Conservation (phyloP, 2,888 invertebrate genomes). For the Torymus auratus region DNA sequence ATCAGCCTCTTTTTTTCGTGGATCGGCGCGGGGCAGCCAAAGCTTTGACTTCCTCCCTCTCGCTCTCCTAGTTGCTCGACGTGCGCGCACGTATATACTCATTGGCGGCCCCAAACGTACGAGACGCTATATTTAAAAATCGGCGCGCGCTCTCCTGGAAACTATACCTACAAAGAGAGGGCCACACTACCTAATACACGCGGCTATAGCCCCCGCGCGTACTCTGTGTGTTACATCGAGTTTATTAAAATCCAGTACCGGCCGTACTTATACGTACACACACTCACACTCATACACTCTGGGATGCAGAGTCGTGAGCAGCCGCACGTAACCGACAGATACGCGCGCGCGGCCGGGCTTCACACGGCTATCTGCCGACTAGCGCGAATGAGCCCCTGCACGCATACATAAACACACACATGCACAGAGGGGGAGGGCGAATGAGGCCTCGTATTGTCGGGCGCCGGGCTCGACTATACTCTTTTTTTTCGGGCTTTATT, state of each 20-base stretch:
- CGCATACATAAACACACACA: conserved; percentile 7
- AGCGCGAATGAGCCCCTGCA: conserved; percentile 9
- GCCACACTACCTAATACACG: conserved; percentile 3
- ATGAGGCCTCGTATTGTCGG: conserved; percentile 39
- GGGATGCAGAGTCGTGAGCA: conserved; percentile 57
- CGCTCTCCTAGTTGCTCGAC: conserved; percentile 44
- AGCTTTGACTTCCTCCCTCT: conserved; percentile 69
- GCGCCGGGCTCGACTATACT: background rate
- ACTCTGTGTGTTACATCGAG: conserved; percentile 70
- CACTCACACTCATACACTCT: conserved; percentile 33
- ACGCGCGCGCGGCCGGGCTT: conserved; percentile 31
- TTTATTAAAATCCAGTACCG: conserved; percentile 73
- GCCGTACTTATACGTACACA: conserved; percentile 36
- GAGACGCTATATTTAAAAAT: conserved; percentile 75
- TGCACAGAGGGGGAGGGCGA: background rate
- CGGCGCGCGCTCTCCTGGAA: conserved; percentile 76
- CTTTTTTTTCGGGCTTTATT: conserved; percentile 49
- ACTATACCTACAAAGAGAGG: conserved; percentile 63
- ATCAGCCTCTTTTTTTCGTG: conserved; percentile 52
- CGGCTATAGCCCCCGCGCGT: background rate
- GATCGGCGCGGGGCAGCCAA: conserved; percentile 69
- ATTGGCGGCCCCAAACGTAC: conserved; percentile 72
- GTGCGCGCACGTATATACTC: conserved; percentile 38
- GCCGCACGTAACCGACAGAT: conserved; percentile 59
- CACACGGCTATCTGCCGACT: conserved; percentile 10